Evolutionary conservation across 2,797 vertebrate species (phyloP).

Genomic region (Aselliscus stoliczkanus): DNA sequence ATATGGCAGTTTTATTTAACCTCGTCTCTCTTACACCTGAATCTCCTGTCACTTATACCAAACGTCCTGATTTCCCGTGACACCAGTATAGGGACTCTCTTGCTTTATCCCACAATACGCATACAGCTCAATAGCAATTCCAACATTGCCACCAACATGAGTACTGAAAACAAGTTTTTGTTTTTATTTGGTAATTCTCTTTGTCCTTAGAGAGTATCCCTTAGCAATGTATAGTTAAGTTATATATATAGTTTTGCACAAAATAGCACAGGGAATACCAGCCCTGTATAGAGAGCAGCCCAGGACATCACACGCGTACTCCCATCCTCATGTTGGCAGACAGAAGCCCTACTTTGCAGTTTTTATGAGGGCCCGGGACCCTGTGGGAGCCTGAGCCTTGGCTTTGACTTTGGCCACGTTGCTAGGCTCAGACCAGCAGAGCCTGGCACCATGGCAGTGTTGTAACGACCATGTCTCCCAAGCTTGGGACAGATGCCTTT

Average conservation of each 20-base stretch:
- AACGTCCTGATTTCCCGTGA: slow-evolving; percentile 2
- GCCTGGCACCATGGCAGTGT: not conserved
- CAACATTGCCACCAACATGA: not conserved
- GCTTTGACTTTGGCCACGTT: not conserved
- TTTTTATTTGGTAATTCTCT: not conserved
- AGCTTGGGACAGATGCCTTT: not conserved
- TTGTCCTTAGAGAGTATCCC: not conserved
- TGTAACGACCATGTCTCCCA: not conserved
- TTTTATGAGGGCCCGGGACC: not conserved
- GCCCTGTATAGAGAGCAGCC: not conserved
- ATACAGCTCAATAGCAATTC: not conserved
- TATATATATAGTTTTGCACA: not conserved
- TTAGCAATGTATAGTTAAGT: not conserved
- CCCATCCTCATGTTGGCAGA: not conserved
- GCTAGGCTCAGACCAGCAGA: not conserved
- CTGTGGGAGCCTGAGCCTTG: not conserved
- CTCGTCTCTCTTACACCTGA: not conserved
- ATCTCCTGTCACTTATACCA: not conserved
- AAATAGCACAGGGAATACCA: not conserved
- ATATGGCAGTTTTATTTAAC: not conserved
- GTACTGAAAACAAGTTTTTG: not conserved
- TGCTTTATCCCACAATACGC: not conserved
- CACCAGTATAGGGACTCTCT: not conserved
- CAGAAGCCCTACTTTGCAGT: not conserved
- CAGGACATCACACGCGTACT: not conserved